Percentiles rank a stretch among this genome's conserved stretches.
phyloP scores from a whole-genome alignment of 2,888 invertebrate species.

The Synanthedon formicaeformis region DNA sequence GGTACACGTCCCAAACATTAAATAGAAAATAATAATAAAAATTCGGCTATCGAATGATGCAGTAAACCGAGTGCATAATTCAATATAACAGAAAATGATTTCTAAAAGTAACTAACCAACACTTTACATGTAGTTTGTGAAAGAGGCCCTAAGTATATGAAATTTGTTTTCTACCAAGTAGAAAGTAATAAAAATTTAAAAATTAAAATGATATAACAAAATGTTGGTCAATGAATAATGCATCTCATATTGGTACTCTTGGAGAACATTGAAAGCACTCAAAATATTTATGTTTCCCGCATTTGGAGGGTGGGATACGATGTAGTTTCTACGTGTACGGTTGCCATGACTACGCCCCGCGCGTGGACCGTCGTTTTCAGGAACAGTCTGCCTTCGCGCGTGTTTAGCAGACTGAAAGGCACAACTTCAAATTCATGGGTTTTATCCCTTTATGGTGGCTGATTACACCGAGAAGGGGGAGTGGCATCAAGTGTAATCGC shows the following conservation, averaged over 20 bases:
- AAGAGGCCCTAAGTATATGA: too few species aligned
- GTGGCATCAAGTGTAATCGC: slow-evolving; percentile 32
- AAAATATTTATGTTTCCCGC: slow-evolving; percentile 10
- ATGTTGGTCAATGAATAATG: too few species aligned
- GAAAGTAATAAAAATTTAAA: too few species aligned
- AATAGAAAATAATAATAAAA: too few species aligned
- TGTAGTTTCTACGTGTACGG: slow-evolving; percentile 57
- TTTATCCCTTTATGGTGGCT: slow-evolving; percentile 29
- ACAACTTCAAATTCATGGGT: slow-evolving; percentile 30
- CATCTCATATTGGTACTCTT: not conserved
- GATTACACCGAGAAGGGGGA: slow-evolving; percentile 23
- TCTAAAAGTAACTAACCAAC: too few species aligned
- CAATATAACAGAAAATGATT: too few species aligned
- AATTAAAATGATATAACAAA: too few species aligned
- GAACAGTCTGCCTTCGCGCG: slow-evolving; percentile 26
- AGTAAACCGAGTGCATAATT: too few species aligned
- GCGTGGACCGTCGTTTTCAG: slow-evolving; percentile 35
- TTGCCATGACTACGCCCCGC: slow-evolving; percentile 62
- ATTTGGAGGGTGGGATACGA: slow-evolving; percentile 36
- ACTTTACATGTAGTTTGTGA: too few species aligned
- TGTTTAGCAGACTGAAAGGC: slow-evolving; percentile 37
- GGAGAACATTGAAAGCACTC: not conserved
- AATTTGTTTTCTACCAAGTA: too few species aligned
- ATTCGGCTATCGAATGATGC: too few species aligned
- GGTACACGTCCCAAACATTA: too few species aligned